A percentile compares a stretch with the other conserved stretches of the same genome.
Evolutionary conservation across 2,888 invertebrate genomes (phyloP).

Genomic region (Drosophila borborema): DNA sequence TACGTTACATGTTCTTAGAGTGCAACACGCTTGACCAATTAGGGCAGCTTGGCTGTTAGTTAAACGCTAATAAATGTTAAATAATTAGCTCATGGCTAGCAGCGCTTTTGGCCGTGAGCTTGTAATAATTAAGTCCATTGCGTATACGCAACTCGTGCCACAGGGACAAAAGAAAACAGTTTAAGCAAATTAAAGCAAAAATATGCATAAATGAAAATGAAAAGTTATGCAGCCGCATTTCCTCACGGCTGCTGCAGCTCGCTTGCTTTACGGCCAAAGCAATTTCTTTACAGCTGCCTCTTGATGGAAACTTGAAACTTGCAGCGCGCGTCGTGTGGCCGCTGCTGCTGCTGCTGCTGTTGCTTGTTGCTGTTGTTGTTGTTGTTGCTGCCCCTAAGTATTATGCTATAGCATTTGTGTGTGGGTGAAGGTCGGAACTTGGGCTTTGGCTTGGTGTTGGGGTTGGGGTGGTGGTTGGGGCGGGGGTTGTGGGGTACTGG

Average conservation of each 20-base stretch:
- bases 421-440: conserved; percentile 7
- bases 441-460: background rate
- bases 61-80: background rate
- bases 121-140: conserved; percentile 17
- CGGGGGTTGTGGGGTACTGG: too few species aligned
- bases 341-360: background rate
- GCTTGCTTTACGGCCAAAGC: conserved; percentile 20
- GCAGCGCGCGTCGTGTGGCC: conserved; percentile 32
- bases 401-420: conserved; percentile 2
- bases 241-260: conserved; percentile 33
- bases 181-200: conserved; percentile 66
- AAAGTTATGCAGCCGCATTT: conserved; percentile 54
- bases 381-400: background rate
- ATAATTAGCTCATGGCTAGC: background rate
- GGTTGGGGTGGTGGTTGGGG: conserved; percentile 1
- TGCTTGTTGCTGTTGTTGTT: background rate
- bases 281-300: conserved; percentile 47
- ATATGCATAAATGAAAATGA: conserved; percentile 68
- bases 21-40: background rate
- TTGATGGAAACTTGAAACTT: conserved; percentile 62
- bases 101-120: background rate
- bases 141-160: conserved; percentile 47
- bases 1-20: background rate
- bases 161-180: conserved; percentile 38
- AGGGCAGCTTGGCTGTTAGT: background rate